Base-by-base conservation (phyloP, 2,888 invertebrate genomes). In the Anoncus sp. region DNA sequence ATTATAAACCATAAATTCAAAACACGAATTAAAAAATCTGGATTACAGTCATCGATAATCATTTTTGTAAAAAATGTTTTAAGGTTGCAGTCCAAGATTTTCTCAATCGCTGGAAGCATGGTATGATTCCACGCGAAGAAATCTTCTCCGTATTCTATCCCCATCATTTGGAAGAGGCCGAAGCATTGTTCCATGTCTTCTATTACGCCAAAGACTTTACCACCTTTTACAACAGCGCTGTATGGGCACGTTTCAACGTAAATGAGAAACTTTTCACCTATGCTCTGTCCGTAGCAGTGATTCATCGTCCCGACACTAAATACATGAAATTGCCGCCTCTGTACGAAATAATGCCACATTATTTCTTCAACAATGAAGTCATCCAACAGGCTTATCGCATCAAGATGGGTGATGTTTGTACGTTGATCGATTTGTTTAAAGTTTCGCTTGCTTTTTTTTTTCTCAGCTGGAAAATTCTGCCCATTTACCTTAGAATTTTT, bases 281-380 rank as follows among this genome's bases (percentile, higher is more conserved):
- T 85, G 92, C 94, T 4, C 92, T 94, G 86, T 93, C 93, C 83
- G 92, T 94, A 12, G 94, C 94, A 45, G 88, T 93, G 7, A 85
- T 93, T 22, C 94, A 94, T 84, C 94, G 94, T 59, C 84, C 91
- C 1, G 95, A 95, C 83, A 92, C 93, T 69, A 90, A 91, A 60
- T 92, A 93, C 67, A 88, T 95, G 35, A 93, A 93, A 18, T 84
- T 95, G 43, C 96, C 96, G 2, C 94, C 95, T 2, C 92, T 94
- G n/a, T 95, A 95, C 85, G 95, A 96, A 92, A 91, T 95, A 35
- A 92, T 93, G 83, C 95, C 96, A 0, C 92, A 94, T 87, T 92
- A 93, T 82, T 96, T 94, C 92, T 93, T 94, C 80, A 94, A 94
- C 88, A 89, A 92, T 14, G 93, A 94, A 53, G 92, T 93, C 12